Percentiles rank a stretch among this genome's conserved stretches.
Evolutionary conservation across 2,797 vertebrate genomes (phyloP).

Genomic region (Poliocrania exsul): DNA sequence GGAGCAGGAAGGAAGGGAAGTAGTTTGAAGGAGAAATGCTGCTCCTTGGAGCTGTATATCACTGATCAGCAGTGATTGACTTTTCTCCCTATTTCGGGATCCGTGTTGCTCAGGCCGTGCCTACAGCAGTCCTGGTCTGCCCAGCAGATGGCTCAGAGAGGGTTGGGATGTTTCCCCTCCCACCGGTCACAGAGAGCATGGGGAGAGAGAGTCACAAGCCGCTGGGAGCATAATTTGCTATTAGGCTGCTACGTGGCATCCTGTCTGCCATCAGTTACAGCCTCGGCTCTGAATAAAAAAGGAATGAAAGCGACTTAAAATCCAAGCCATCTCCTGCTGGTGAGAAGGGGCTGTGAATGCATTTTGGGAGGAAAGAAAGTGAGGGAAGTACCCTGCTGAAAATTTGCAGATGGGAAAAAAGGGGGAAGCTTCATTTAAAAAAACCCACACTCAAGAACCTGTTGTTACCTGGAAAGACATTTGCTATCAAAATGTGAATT

Average conservation of each 20-base stretch:
- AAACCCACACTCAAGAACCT: background rate
- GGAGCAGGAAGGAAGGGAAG: background rate
- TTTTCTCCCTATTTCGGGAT: background rate
- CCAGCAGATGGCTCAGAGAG: rapidly evolving
- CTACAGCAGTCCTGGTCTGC: background rate
- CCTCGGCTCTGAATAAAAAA: background rate
- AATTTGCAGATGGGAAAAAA: background rate
- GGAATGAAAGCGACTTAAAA: background rate
- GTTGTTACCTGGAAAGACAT: background rate
- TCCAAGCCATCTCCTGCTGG: background rate
- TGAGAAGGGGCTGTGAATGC: background rate
- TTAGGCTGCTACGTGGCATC: background rate
- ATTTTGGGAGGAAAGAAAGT: background rate
- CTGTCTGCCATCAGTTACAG: background rate
- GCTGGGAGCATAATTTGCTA: background rate
- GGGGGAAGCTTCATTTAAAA: background rate
- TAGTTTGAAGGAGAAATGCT: background rate
- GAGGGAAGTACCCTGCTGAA: background rate
- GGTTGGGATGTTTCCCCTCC: background rate
- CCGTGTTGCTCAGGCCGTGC: rapidly evolving
- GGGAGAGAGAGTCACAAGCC: background rate
- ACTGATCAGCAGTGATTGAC: background rate
- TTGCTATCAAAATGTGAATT: background rate
- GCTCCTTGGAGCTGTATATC: background rate
- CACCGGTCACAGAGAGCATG: rapidly evolving